Evolutionary conservation across 1,140 invertebrate species (phyloP).

Genomic region (Drosophila dunni): DNA sequence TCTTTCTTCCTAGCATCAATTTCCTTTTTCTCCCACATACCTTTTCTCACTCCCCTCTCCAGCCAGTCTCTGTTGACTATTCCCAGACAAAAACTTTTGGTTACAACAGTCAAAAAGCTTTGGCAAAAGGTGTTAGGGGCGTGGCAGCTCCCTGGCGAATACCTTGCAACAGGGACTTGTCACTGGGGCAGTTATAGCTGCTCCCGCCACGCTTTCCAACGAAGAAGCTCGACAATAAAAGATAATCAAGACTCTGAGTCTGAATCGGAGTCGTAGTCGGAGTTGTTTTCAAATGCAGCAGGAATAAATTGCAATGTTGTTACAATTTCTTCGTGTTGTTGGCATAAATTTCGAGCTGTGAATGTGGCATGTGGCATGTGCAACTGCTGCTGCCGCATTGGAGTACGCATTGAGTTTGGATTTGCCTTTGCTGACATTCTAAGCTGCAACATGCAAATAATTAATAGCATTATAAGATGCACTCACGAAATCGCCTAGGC

Average conservation of each 20-base stretch:
- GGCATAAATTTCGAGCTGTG: slow-evolving; percentile 67
- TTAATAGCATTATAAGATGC: slow-evolving; percentile 85
- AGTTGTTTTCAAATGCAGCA: slow-evolving; percentile 15
- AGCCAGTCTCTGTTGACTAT: slow-evolving; percentile 12
- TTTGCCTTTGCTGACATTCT: slow-evolving; percentile 49
- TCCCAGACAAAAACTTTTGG: slow-evolving; percentile 7
- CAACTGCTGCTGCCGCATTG: not conserved
- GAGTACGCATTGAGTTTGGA: slow-evolving; percentile 45
- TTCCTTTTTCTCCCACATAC: not conserved
- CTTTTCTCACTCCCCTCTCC: no score
- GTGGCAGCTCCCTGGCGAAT: slow-evolving; percentile 41
- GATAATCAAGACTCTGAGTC: slow-evolving; percentile 59
- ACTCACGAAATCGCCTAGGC: slow-evolving; percentile 80
- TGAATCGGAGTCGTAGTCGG: not conserved
- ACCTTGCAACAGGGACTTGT: slow-evolving; percentile 47
- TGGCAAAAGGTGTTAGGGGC: slow-evolving; percentile 29
- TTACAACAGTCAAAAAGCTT: slow-evolving; percentile 1
- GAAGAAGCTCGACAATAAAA: slow-evolving; percentile 58
- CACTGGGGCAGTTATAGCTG: slow-evolving; percentile 40
- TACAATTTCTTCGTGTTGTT: slow-evolving; percentile 77
- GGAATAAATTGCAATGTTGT: slow-evolving; percentile 81
- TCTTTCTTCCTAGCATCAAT: no score
- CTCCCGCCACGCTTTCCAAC: slow-evolving; percentile 16
- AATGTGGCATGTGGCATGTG: slow-evolving; percentile 21
- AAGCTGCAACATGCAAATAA: slow-evolving; percentile 84